Conservation (phyloP, 2,797 vertebrate species). For the Spinus olivaceus region DNA sequence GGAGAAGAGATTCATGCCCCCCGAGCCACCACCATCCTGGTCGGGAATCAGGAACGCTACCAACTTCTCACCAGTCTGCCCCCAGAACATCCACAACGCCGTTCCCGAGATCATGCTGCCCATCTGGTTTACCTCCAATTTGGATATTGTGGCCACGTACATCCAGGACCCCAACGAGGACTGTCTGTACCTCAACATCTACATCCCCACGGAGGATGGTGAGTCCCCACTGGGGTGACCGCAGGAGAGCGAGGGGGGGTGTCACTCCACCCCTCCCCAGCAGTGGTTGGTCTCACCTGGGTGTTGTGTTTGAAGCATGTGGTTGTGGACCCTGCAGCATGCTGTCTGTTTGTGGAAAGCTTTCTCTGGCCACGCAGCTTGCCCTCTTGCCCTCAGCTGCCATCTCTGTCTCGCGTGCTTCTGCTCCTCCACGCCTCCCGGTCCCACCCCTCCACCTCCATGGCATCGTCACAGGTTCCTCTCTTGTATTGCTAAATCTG, state of each 20-base stretch:
- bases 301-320: slow-evolving; percentile 82
- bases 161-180: slow-evolving; percentile 99
- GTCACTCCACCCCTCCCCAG: slow-evolving; percentile 27
- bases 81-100: slow-evolving; percentile 99
- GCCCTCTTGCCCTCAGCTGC: slow-evolving; percentile 77
- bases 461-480: slow-evolving; percentile 88
- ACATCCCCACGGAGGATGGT: slow-evolving; percentile 99
- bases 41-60: slow-evolving; percentile 98
- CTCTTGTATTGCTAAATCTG: slow-evolving; percentile 80
- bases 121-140: slow-evolving; percentile 99
- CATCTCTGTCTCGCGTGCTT: slow-evolving; percentile 72
- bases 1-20: slow-evolving; percentile 96
- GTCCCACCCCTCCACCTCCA: slow-evolving; percentile 76
- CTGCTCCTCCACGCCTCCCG: background rate
- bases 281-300: slow-evolving; percentile 62
- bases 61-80: slow-evolving; percentile 96
- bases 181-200: slow-evolving; percentile 99
- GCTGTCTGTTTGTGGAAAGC: slow-evolving; percentile 73
- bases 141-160: slow-evolving; percentile 98
- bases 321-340: slow-evolving; percentile 73
- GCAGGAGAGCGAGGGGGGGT: background rate
- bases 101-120: slow-evolving; percentile 99
- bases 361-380: slow-evolving; percentile 77
- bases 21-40: slow-evolving; percentile 95
- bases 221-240: slow-evolving; percentile 81